phyloP scores from a whole-genome alignment of 2,797 vertebrate genomes.

The Semotilus atromaculatus region DNA sequence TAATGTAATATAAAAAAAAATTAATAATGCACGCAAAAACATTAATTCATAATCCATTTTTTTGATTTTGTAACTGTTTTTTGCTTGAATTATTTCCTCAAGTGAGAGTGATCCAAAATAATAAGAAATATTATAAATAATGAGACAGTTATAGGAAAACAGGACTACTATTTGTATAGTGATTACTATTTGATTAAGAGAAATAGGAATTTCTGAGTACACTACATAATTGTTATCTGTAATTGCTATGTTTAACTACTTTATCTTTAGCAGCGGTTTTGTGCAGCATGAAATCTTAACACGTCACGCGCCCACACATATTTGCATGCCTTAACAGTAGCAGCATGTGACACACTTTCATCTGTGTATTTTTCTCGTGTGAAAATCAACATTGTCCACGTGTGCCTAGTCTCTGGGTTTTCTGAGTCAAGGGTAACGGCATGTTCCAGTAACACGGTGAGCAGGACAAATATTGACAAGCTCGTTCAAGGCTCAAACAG shows the following conservation, averaged over 20 bases:
- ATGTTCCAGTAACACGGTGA: slow-evolving; percentile 22
- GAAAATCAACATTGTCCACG: slow-evolving; percentile 47
- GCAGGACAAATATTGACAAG: slow-evolving; percentile 73
- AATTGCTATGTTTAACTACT: slow-evolving; percentile 2
- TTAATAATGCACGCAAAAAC: background rate
- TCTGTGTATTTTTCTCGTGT: slow-evolving; percentile 25
- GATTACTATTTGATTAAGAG: background rate
- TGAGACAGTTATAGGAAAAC: background rate
- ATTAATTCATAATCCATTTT: no score
- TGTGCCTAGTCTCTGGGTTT: slow-evolving; percentile 43
- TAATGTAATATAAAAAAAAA: background rate
- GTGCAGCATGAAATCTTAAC: slow-evolving; percentile 4
- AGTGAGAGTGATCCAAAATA: background rate
- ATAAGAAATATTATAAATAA: background rate
- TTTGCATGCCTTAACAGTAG: slow-evolving; percentile 4
- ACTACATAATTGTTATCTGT: background rate
- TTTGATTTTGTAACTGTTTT: no score
- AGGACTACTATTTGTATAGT: background rate
- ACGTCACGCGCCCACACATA: background rate
- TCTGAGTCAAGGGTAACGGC: slow-evolving; percentile 16
- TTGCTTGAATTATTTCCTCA: background rate
- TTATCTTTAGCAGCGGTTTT: background rate
- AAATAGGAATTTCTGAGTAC: slow-evolving; percentile 10
- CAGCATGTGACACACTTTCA: slow-evolving; percentile 16
- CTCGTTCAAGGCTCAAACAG: slow-evolving; percentile 61